Percentiles rank a stretch among this genome's conserved stretches.
phyloP scores from a whole-genome alignment of 1,140 invertebrate genomes.

The Aleiodes sp. region DNA sequence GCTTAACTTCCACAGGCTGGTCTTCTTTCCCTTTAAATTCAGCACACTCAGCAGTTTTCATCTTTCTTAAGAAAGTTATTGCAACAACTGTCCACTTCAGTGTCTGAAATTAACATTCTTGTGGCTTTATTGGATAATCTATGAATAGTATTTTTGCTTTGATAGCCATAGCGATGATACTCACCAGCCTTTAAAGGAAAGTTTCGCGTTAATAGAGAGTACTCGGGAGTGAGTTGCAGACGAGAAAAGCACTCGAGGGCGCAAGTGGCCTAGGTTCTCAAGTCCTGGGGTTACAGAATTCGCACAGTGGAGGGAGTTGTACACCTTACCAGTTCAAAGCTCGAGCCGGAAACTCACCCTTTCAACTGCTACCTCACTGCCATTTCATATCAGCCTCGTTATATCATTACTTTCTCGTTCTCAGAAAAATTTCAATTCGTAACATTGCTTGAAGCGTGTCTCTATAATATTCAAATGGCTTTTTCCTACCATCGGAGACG shows the following conservation, averaged over 20 bases:
- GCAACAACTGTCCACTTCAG: constrained; percentile 3
- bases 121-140: background rate
- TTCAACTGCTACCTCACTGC: constrained; percentile 21
- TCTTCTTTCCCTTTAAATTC: no score
- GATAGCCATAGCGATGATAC: background rate
- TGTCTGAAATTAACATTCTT: background rate
- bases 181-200: background rate
- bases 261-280: constrained; percentile 48
- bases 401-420: constrained; percentile 28
- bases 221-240: constrained; percentile 35
- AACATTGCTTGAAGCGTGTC: background rate
- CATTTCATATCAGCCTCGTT: constrained; percentile 38
- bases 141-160: background rate
- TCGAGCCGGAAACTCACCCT: constrained; percentile 27
- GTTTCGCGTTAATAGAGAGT: constrained; percentile 32
- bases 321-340: constrained; percentile 41
- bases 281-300: constrained; percentile 36
- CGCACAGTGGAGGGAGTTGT: constrained; percentile 38
- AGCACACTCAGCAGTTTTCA: constrained; percentile 26
- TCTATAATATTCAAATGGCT: background rate
- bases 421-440: constrained; percentile 24
- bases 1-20: constrained; percentile 1
- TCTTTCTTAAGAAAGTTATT: constrained; percentile 12
- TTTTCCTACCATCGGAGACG: background rate
- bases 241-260: constrained; percentile 45